phyloP scores from a whole-genome alignment of 2,797 vertebrate species.

The Otolemur crassicaudatus region DNA sequence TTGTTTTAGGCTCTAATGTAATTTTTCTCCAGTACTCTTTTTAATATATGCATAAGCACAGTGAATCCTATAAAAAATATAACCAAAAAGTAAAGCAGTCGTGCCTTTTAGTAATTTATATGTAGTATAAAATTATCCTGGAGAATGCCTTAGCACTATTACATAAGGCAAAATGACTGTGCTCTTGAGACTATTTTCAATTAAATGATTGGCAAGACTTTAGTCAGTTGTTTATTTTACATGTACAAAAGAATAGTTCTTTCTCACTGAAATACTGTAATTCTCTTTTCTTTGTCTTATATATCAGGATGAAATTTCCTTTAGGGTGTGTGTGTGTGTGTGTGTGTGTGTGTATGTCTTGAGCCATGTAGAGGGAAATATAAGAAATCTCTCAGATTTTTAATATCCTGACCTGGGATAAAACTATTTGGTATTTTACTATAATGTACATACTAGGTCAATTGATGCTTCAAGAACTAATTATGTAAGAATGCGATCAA shows the following conservation, averaged over 20 bases:
- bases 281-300: conserved; percentile 25
- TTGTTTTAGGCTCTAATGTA: conserved; percentile 45
- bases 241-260: conserved; percentile 23
- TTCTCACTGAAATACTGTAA: not conserved
- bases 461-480: not conserved
- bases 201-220: conserved; percentile 6
- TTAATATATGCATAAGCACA: conserved; percentile 34
- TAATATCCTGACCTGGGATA: not conserved
- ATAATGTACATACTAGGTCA: not conserved
- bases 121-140: conserved; percentile 17
- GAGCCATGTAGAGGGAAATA: not conserved
- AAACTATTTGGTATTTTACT: conserved; percentile 33
- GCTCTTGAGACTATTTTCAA: conserved; percentile 54
- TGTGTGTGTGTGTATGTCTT: not conserved
- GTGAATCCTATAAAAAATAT: not conserved
- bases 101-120: conserved; percentile 5
- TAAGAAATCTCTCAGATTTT: conserved; percentile 45
- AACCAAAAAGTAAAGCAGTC: conserved; percentile 7
- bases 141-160: conserved; percentile 8
- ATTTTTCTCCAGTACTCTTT: not conserved
- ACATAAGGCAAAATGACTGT: conserved; percentile 4
- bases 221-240: not conserved
- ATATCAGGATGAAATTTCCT: conserved; percentile 33
- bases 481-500: not conserved
- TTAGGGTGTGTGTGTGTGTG: not conserved